Percentiles rank a stretch among this genome's conserved stretches.
phyloP scores from a whole-genome alignment of 92 coral and sea anemone species.

The Isaurus tuberculatus region DNA sequence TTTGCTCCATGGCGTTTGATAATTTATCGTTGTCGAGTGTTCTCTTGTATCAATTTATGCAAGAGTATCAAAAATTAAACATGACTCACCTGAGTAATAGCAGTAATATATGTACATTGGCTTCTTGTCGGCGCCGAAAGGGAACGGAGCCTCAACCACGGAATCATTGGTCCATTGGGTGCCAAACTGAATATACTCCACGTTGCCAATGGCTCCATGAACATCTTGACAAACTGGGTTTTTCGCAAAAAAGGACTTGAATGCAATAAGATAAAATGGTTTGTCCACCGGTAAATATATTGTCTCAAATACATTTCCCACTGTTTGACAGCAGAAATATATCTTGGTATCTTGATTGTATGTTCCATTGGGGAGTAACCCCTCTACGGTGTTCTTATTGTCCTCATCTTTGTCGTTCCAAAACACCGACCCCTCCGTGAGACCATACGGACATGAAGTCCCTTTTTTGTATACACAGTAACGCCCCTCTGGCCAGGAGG shows the following conservation, averaged over 20 bases:
- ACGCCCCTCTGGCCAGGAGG: conserved; percentile 58
- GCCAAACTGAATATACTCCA: conserved; percentile 1
- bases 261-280: conserved; percentile 58
- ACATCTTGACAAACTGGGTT: conserved; percentile 20
- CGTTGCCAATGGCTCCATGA: not conserved
- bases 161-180: not conserved
- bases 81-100: conserved; percentile 28
- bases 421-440: conserved; percentile 51
- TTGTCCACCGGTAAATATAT: conserved; percentile 56
- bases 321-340: conserved; percentile 51
- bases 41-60: too few relatives aligned
- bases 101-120: conserved; percentile 13
- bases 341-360: conserved; percentile 55
- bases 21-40: too few relatives aligned
- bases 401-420: conserved; percentile 57
- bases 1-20: too few relatives aligned
- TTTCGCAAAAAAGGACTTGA: conserved; percentile 21
- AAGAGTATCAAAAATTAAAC: too few relatives aligned
- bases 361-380: conserved; percentile 53
- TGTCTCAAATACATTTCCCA: conserved; percentile 35
- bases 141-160: not conserved
- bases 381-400: conserved; percentile 45
- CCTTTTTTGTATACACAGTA: conserved; percentile 62
- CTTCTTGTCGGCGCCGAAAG: not conserved
- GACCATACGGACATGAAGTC: conserved; percentile 40